A percentile compares a stretch with the other conserved stretches of the same genome.
phyloP scores from a whole-genome alignment of 2,797 vertebrate species.

The Danio kyathit region DNA sequence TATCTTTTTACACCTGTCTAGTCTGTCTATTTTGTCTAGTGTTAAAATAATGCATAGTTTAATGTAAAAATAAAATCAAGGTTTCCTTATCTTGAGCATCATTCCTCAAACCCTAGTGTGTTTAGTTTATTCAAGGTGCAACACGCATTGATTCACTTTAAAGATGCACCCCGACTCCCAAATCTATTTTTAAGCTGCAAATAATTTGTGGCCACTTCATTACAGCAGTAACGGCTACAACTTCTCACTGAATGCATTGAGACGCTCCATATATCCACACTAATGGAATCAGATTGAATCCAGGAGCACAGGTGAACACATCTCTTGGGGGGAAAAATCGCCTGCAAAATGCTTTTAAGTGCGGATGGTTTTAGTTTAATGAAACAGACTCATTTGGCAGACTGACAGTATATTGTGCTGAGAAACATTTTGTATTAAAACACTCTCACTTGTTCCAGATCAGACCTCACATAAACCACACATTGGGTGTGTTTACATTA shows the following conservation, averaged over 20 bases:
- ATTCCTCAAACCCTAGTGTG: not conserved
- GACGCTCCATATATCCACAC: slow-evolving; percentile 52
- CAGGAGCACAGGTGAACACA: slow-evolving; percentile 46
- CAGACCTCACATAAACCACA: slow-evolving; percentile 53
- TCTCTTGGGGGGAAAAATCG: slow-evolving; percentile 15
- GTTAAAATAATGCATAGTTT: too few species aligned
- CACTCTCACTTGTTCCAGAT: slow-evolving; percentile 46
- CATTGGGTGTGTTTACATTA: not conserved
- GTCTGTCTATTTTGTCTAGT: too few species aligned
- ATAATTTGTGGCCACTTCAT: slow-evolving; percentile 56
- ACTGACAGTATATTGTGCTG: slow-evolving; percentile 57
- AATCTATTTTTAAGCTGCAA: slow-evolving; percentile 43
- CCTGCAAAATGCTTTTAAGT: slow-evolving; percentile 49
- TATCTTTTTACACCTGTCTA: not conserved
- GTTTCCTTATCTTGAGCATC: not conserved
- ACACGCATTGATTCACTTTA: not conserved
- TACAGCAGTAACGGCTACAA: slow-evolving; percentile 48
- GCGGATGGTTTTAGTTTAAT: slow-evolving; percentile 53
- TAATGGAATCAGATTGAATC: slow-evolving; percentile 60
- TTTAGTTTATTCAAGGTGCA: slow-evolving; percentile 5
- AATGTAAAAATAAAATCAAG: not conserved
- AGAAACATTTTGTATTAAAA: slow-evolving; percentile 53
- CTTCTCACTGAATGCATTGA: slow-evolving; percentile 42
- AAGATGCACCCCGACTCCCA: slow-evolving; percentile 1
- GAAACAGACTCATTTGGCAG: slow-evolving; percentile 57